A percentile compares a stretch with the other conserved stretches of the same genome.
Evolutionary conservation across 2,888 invertebrate species (phyloP).

Genomic region (Kryphioiulus occultus): DNA sequence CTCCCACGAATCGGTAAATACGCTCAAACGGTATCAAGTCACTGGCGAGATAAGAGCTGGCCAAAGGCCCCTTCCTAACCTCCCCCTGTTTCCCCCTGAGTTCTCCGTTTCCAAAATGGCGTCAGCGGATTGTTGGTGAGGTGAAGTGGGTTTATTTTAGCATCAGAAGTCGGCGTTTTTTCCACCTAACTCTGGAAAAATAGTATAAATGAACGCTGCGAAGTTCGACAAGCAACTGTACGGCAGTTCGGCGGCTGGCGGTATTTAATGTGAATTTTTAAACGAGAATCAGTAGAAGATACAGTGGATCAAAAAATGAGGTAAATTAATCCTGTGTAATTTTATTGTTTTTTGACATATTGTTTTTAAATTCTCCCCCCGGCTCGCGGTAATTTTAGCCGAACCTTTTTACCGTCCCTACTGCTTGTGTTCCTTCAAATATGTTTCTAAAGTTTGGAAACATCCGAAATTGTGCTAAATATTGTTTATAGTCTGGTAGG

Average conservation of each 20-base stretch:
- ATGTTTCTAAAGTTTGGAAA: background rate
- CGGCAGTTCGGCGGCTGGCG: conserved; percentile 19
- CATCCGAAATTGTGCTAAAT: background rate
- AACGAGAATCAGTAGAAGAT: conserved; percentile 3
- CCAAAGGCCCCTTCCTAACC: background rate
- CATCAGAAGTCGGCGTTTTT: conserved; percentile 18
- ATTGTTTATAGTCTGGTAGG: background rate
- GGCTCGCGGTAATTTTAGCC: background rate
- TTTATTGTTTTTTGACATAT: conserved; percentile 28
- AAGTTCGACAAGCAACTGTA: conserved; percentile 36
- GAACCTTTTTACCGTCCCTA: background rate
- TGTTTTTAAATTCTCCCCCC: background rate
- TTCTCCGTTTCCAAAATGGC: conserved; percentile 39
- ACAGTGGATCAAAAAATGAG: conserved; percentile 37
- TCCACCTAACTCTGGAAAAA: background rate
- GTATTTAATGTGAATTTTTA: background rate
- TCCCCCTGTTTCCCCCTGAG: background rate
- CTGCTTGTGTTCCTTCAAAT: background rate
- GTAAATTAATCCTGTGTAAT: background rate
- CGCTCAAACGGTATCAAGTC: background rate
- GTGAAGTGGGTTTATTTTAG: conserved; percentile 28
- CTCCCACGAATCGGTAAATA: background rate
- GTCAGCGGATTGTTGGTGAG: conserved; percentile 29
- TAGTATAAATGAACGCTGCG: background rate
- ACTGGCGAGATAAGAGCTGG: background rate